Evolutionary conservation across 2,888 invertebrate species (phyloP), one percentile per base, ranked within the genome.

Genomic region (Periphyllus acericola): DNA sequence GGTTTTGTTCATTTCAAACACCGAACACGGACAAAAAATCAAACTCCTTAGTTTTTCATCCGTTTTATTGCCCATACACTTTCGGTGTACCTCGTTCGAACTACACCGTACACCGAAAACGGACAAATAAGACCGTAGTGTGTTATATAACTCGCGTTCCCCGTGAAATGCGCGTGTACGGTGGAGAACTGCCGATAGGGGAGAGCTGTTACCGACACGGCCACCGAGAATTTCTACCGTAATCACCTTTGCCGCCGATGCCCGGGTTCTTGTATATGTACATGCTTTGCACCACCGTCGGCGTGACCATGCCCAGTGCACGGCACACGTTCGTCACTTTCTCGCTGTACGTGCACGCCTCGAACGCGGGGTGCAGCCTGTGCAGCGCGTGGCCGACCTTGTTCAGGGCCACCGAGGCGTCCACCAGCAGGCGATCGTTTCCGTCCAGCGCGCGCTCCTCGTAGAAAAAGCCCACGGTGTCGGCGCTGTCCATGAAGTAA

Each of bases 221-320:
- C 46, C 11, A 11, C 14, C 11, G 46, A 46, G 14, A 46, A 36
- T 14, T 46, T 11, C 14, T 46, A 46, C 14, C 14, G 46, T 14
- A 14, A 5, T 25, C 11, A 96, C 97, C 96, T 94, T 96, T 96
- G 8, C 97, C 95, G 0, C 98, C 98, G 89, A 96, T 93, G 32
- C 95, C 94, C 0, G 98, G 97, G 92, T 98, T 98, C 93, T 99
- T 99, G 92, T 97, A 99, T 89, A 99, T 99, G 91, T 97, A 97
- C 99, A 99, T 99, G 92, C 98, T 98, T 91, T 99, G 99, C 1
- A 95, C 95, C 0, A 99, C 94, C 0, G 95, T 95, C 0, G 99
- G 99, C 72, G 96, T 95, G 87, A 93, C 92, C 89, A 96, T 94
- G 6, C 95, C 95, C 21, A 99, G 92, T 90, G 94, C 94, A 90